These are phyloP conservation scores for Pavo muticus DNA, from an alignment of 2,113 vertebrate genomes.

Conservation along the genomic window DNA sequence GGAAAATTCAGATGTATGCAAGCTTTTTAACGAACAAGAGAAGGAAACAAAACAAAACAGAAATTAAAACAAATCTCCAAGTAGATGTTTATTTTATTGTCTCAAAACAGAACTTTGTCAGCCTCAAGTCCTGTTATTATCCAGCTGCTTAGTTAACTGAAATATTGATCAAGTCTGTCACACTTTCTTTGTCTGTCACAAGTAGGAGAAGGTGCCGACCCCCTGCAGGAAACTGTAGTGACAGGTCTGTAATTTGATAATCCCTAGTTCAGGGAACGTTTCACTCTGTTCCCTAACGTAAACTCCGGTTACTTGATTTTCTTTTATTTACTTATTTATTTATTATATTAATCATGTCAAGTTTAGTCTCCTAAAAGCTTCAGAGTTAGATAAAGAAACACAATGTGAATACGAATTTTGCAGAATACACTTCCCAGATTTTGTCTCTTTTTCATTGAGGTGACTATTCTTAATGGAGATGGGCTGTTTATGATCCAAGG, in stretches of 20 bases:
- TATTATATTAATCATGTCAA: not conserved
- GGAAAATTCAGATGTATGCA: not conserved
- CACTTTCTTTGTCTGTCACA: constrained; percentile 60
- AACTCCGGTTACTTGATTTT: not conserved
- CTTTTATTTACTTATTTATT: not conserved
- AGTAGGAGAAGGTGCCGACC: constrained; percentile 71
- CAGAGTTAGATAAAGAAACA: not conserved
- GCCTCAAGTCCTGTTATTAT: constrained; percentile 58
- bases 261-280: constrained; percentile 52
- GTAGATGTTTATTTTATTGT: constrained; percentile 51
- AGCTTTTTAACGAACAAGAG: not conserved
- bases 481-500: not conserved
- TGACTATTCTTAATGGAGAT: not conserved
- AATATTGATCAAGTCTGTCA: constrained; percentile 70
- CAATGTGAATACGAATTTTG: not conserved
- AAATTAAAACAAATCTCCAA: not conserved
- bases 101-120: constrained; percentile 46
- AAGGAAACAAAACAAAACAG: not conserved
- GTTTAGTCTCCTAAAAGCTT: constrained; percentile 15
- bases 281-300: constrained; percentile 55
- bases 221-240: constrained; percentile 58
- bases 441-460: not conserved
- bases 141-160: constrained; percentile 73
- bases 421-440: not conserved
- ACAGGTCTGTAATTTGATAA: constrained; percentile 77